Evolutionary conservation across 1,140 invertebrate genomes (phyloP).

Genomic region (Temnothorax curvispinosus): DNA sequence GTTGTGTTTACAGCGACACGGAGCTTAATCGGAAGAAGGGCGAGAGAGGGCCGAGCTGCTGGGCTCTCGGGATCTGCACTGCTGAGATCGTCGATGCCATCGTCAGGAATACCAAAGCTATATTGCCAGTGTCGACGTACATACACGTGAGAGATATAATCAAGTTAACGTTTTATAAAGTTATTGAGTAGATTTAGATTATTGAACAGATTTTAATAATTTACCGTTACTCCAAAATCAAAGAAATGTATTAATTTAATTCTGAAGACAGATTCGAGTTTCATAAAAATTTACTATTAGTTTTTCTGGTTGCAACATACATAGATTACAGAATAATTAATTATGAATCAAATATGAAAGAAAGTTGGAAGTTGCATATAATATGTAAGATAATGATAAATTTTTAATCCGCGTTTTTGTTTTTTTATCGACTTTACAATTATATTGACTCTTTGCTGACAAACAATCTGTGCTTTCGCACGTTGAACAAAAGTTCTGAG

Average conservation of each 20-base stretch:
- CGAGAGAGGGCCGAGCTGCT: conserved; percentile 83
- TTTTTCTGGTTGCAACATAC: neutral
- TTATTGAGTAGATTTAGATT: neutral
- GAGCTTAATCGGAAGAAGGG: conserved; percentile 86
- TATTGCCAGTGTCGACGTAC: conserved; percentile 86
- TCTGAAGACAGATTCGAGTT: neutral
- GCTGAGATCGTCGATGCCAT: conserved; percentile 86
- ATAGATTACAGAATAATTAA: neutral
- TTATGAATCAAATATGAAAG: neutral
- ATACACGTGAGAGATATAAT: conserved; percentile 84
- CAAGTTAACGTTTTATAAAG: conserved; percentile 17
- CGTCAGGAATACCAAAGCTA: conserved; percentile 86
- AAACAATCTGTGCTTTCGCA: neutral
- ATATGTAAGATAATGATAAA: neutral
- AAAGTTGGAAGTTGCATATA: neutral
- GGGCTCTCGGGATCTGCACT: conserved; percentile 86
- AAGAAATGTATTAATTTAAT: neutral
- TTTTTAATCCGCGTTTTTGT: neutral
- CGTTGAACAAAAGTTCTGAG: conserved; percentile 1
- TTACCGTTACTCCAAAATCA: neutral
- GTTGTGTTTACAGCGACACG: conserved; percentile 81
- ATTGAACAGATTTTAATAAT: neutral
- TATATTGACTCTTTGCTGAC: neutral
- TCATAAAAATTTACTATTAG: neutral
- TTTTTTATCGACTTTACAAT: neutral